Evolutionary conservation across 2,113 vertebrate species (phyloP).

Genomic region (Xiphophorus maculatus): DNA sequence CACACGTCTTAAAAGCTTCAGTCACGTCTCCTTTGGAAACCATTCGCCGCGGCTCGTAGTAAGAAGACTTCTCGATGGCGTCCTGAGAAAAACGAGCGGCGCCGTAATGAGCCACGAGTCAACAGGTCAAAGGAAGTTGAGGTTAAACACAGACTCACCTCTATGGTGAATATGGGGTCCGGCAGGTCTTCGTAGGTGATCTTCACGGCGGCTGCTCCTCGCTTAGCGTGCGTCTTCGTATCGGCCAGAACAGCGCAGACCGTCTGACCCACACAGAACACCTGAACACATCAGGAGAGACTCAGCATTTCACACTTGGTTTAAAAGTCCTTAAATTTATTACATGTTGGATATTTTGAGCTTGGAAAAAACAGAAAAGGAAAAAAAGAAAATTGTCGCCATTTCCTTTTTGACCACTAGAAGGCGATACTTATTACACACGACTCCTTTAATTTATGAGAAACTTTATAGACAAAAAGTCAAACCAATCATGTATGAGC

Average conservation of each 20-base stretch:
- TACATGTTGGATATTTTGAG: neutral
- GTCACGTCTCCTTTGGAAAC: conserved; percentile 69
- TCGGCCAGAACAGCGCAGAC: conserved; percentile 76
- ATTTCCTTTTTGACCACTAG: neutral
- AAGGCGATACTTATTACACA: neutral
- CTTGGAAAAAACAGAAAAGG: neutral
- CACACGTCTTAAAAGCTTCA: conserved; percentile 58
- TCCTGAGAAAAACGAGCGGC: conserved; percentile 61
- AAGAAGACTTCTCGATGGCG: conserved; percentile 74
- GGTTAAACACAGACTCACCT: conserved; percentile 54
- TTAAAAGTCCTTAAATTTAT: neutral
- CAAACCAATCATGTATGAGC: too few species aligned
- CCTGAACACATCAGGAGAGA: conserved; percentile 50
- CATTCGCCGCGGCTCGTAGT: conserved; percentile 60
- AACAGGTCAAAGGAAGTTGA: neutral
- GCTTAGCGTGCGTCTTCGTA: conserved; percentile 69
- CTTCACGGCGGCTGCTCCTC: conserved; percentile 67
- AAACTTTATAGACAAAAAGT: too few species aligned
- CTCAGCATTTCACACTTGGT: neutral
- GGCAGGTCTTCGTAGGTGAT: conserved; percentile 77
- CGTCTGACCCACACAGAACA: conserved; percentile 78
- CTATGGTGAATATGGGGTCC: conserved; percentile 68
- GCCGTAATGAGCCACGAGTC: neutral
- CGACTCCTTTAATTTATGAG: neutral
- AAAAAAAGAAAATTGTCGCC: too few species aligned